These are phyloP conservation scores for Puntigrus tetrazona DNA, from an alignment of 2,113 vertebrate species.

Conservation along the genomic window DNA sequence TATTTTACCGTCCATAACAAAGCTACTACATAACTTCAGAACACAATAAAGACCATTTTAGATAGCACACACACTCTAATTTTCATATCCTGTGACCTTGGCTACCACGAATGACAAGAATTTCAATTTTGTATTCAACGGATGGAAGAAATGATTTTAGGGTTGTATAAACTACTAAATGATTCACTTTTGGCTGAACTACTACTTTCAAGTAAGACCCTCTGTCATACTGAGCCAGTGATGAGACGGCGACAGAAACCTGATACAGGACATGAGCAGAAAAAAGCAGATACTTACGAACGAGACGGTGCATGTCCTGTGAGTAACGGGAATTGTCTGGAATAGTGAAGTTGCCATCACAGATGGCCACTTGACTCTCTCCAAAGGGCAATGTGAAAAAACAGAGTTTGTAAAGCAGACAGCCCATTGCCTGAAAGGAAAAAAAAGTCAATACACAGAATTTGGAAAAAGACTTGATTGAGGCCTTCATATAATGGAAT, in stretches of 20 bases:
- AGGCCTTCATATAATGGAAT: neutral
- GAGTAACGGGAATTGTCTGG: slow-evolving; percentile 97
- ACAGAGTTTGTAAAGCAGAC: slow-evolving; percentile 97
- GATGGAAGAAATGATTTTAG: neutral
- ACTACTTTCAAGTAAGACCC: neutral
- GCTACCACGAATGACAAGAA: neutral
- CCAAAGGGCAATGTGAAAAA: slow-evolving; percentile 98
- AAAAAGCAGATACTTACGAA: slow-evolving; percentile 80
- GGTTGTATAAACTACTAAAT: neutral
- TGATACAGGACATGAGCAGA: neutral
- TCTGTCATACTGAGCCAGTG: neutral
- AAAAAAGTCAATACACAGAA: slow-evolving; percentile 29
- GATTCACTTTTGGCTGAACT: neutral
- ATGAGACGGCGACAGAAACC: neutral
- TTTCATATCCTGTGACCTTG: neutral
- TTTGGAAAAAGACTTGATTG: neutral
- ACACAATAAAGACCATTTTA: neutral
- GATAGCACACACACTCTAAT: neutral
- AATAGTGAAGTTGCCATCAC: slow-evolving; percentile 98
- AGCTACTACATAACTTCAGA: neutral
- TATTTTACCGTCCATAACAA: neutral
- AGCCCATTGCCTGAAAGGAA: slow-evolving; percentile 87
- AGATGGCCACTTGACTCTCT: slow-evolving; percentile 99
- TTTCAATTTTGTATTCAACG: neutral
- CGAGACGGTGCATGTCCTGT: slow-evolving; percentile 97